These are phyloP conservation scores for Channa argus DNA, from an alignment of 2,113 vertebrate genomes.

Conservation along the genomic window DNA sequence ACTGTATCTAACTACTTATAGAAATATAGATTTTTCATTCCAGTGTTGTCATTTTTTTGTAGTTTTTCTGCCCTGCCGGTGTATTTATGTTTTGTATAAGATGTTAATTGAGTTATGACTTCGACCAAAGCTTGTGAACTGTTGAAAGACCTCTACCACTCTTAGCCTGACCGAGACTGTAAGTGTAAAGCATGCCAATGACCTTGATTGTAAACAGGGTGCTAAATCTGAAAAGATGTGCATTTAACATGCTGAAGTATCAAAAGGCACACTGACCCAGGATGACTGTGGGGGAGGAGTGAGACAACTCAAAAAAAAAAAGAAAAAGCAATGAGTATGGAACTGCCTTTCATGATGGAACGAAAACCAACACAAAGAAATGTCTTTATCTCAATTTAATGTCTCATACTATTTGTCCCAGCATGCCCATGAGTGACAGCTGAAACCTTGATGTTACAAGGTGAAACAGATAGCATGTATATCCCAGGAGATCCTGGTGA, in stretches of 20 bases:
- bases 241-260: constrained; percentile 6
- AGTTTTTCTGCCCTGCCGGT: too few species aligned
- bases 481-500: constrained; percentile 39
- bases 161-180: not conserved
- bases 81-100: constrained; percentile 14
- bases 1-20: too few species aligned
- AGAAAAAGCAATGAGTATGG: not conserved
- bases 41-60: too few species aligned
- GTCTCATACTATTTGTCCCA: constrained; percentile 10
- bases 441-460: constrained; percentile 37
- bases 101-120: constrained; percentile 7
- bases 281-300: not conserved
- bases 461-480: constrained; percentile 41
- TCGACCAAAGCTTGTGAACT: constrained; percentile 7
- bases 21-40: too few species aligned
- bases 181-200: constrained; percentile 10
- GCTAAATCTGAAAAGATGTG: constrained; percentile 45
- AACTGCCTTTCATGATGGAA: not conserved
- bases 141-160: too few species aligned
- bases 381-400: not conserved
- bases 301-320: not conserved
- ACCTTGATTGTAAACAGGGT: constrained; percentile 60
- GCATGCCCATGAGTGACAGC: constrained; percentile 13
- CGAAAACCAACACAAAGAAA: constrained; percentile 6
- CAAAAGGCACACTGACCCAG: not conserved